A percentile compares a stretch with the other conserved stretches of the same genome.
These are phyloP conservation scores for Nipponia nippon DNA, from an alignment of 2,113 vertebrate species.

Conservation along the genomic window DNA sequence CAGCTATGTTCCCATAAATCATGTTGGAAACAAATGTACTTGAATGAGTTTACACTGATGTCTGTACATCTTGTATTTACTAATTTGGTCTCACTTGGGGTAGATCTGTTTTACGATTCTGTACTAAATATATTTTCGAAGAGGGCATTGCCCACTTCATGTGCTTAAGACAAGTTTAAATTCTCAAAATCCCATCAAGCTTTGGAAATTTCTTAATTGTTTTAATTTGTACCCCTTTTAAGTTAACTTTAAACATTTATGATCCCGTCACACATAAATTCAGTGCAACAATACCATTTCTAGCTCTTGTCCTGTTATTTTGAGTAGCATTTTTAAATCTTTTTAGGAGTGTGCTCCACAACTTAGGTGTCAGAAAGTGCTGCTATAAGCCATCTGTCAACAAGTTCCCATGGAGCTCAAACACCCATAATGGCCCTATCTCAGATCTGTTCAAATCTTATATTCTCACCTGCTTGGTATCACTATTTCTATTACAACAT, in stretches of 20 bases:
- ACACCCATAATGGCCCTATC: accelerated
- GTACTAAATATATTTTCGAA: neutral
- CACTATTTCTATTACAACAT: neutral
- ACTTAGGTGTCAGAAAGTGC: neutral
- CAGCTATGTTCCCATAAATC: neutral
- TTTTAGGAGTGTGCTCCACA: neutral
- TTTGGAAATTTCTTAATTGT: neutral
- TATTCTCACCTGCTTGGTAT: neutral
- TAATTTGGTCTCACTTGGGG: neutral
- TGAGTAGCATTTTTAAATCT: neutral
- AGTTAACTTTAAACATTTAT: neutral
- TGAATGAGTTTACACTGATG: neutral
- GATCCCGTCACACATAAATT: neutral
- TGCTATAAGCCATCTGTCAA: neutral
- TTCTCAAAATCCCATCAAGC: neutral
- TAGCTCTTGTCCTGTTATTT: neutral
- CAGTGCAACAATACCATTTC: neutral
- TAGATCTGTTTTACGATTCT: neutral
- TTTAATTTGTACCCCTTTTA: neutral
- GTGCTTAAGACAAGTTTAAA: neutral
- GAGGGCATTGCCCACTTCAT: neutral
- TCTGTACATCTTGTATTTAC: neutral
- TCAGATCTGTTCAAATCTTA: neutral
- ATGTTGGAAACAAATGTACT: neutral
- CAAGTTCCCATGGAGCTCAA: neutral